phyloP scores from a whole-genome alignment of 2,113 vertebrate species.

The Actenoides lindsayi region DNA sequence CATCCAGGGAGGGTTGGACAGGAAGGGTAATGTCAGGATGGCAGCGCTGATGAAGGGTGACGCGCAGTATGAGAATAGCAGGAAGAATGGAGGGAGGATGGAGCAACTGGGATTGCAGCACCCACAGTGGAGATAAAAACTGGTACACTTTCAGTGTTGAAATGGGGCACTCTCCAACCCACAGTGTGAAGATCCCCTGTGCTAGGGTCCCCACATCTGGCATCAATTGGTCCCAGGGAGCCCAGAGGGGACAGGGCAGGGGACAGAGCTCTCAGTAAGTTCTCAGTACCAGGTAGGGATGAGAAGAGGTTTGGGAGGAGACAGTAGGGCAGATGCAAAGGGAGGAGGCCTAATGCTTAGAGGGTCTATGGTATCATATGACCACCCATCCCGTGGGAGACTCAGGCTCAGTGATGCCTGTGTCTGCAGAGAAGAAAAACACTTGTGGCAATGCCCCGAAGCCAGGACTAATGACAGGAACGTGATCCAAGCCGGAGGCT shows the following conservation, averaged over 20 bases:
- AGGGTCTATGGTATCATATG: not conserved
- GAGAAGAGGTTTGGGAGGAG: not conserved
- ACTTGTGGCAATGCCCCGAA: not conserved
- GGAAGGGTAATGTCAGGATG: not conserved
- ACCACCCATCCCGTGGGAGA: not conserved
- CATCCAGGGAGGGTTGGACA: not conserved
- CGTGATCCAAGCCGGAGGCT: not conserved
- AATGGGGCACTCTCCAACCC: not conserved
- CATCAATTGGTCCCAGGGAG: not conserved
- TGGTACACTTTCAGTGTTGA: not conserved
- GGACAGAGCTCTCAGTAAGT: not conserved
- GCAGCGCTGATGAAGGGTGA: not conserved
- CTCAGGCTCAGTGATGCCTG: not conserved
- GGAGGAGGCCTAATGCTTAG: not conserved
- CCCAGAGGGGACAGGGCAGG: not conserved
- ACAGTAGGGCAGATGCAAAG: not conserved
- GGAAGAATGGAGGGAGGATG: not conserved
- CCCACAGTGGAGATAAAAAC: not conserved
- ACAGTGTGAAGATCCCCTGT: fast-evolving
- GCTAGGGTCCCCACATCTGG: not conserved
- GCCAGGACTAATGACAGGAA: not conserved
- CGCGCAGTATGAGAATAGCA: not conserved
- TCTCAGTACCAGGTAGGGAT: not conserved
- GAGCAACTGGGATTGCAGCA: not conserved
- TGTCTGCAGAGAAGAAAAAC: not conserved